Evolutionary conservation across 2,888 invertebrate species (phyloP), one percentile per base, ranked within the genome.

Genomic region (Tipula confusa): DNA sequence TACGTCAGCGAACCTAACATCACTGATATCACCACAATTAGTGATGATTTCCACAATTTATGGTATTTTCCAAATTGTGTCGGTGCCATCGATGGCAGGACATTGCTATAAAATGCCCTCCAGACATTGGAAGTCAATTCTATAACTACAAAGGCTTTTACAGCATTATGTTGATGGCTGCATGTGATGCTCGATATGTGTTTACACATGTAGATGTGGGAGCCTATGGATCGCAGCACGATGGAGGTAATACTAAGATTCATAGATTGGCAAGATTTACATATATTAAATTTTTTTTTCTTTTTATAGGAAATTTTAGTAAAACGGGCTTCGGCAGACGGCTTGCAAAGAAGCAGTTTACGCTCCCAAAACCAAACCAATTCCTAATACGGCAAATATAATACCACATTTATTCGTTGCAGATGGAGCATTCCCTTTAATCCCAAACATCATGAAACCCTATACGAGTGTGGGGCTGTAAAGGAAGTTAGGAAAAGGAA

Each of bases 61-160:
- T 86, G 85, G 85, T 84, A 86, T 80, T 84, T 86, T 82, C 85
- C 85, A 18, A 83, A 86, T 83, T 87, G 86, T 84, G 83, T 86
- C 15, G 87, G 88, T 31, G 86, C 86, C 33, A 84, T 87, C 24
- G 87, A 87, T 84, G 87, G 87, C 0, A 87, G 86, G 84, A 87
- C 87, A 86, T 87, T 83, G 36, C 36, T 6, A 36, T 2, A 43
- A 85, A 86, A 84, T 84, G 85, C 15, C 87, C 87, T 24, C 24
- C 64, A 7, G 28, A 79, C 1, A 28, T 9, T 2, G 29, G 13
- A 13, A 79, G 79, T 11, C 28, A 79, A 4, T 79, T 28, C 11
- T 64, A 28, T 79, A 79, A 79, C 1, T 79, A 79, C 7, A 79
- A 79, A 79, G 29, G 29, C 9, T 79, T 79, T 29, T 28, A 79